phyloP scores from a whole-genome alignment of 2,797 vertebrate species.

The Euphonia xanthogaster region DNA sequence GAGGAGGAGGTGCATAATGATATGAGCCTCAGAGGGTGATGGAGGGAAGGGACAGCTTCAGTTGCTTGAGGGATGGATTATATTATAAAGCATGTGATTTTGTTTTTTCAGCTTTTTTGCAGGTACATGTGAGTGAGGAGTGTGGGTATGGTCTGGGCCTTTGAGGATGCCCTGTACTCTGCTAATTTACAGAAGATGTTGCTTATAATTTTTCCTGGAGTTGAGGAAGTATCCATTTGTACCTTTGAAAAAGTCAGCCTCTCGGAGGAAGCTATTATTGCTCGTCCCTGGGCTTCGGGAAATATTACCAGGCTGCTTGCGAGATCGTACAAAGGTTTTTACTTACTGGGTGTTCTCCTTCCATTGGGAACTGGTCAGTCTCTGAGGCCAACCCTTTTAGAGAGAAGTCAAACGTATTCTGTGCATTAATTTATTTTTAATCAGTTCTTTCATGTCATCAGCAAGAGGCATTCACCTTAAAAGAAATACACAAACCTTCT shows the following conservation, averaged over 20 bases:
- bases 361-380: not conserved
- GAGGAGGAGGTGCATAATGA: fast-evolving
- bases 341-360: not conserved
- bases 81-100: not conserved
- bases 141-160: not conserved
- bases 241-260: not conserved
- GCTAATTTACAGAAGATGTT: not conserved
- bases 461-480: not conserved
- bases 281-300: not conserved
- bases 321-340: not conserved
- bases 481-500: not conserved
- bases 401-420: not conserved
- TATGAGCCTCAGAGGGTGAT: not conserved
- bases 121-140: fast-evolving
- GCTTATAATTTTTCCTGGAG: not conserved
- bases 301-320: not conserved
- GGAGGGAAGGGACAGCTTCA: not conserved
- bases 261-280: not conserved
- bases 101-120: not conserved
- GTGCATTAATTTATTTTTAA: not conserved
- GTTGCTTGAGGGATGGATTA: not conserved
- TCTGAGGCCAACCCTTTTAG: not conserved
- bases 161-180: not conserved
- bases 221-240: not conserved
- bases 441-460: not conserved